A percentile compares a stretch with the other conserved stretches of the same genome.
Evolutionary conservation across 2,888 invertebrate genomes (phyloP).

Genomic region (Ethmia dodecea): DNA sequence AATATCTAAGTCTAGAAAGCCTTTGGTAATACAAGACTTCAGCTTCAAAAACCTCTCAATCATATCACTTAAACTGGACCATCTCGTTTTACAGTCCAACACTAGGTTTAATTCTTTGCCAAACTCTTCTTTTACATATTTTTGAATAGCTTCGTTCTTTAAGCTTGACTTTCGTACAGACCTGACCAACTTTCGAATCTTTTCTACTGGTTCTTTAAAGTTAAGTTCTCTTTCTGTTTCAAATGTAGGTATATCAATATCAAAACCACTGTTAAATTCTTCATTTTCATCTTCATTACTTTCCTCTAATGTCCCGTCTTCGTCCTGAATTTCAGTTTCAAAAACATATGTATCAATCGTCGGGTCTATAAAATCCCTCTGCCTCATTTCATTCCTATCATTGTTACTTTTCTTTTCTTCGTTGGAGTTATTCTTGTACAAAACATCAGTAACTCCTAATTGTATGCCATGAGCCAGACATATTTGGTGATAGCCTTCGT

Average conservation of each 20-base stretch:
- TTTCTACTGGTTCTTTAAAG: neutral
- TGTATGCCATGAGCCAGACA: conserved; percentile 14
- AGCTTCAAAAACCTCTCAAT: conserved; percentile 10
- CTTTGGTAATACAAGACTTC: conserved; percentile 10
- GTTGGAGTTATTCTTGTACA: conserved; percentile 5
- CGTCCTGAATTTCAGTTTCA: neutral
- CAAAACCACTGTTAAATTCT: neutral
- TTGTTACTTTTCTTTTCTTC: conserved; percentile 1
- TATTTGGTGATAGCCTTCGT: conserved; percentile 11
- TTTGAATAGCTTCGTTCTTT: conserved; percentile 4
- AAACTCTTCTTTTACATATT: conserved; percentile 16
- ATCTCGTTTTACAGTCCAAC: conserved; percentile 14
- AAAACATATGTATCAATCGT: neutral
- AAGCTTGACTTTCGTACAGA: neutral
- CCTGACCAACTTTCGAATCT: neutral
- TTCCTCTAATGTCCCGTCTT: neutral
- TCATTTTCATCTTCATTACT: neutral
- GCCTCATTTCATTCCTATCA: neutral
- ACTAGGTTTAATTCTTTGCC: conserved; percentile 13
- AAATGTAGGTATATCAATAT: neutral
- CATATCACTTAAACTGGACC: conserved; percentile 11
- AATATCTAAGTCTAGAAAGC: conserved; percentile 7
- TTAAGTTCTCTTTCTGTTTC: neutral
- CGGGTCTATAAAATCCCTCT: neutral
- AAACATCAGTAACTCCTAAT: conserved; percentile 7